Evolutionary conservation across 2,888 invertebrate species (phyloP).

Genomic region (Smittia sp.): DNA sequence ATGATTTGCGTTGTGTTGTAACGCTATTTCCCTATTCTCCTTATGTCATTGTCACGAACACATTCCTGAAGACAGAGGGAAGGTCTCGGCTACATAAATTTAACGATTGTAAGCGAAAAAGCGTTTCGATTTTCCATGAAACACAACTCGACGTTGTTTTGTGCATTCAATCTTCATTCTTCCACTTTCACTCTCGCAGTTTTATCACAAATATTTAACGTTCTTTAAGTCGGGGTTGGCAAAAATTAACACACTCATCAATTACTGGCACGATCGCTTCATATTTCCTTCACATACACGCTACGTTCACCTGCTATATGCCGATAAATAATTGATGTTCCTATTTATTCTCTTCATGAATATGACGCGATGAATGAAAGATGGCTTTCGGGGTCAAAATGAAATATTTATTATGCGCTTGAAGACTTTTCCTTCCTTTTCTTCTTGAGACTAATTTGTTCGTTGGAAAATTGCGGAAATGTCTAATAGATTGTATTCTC

Average conservation of each 20-base stretch:
- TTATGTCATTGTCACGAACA: too few species aligned
- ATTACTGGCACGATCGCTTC: not conserved
- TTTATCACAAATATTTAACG: constrained; percentile 13
- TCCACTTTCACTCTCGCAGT: not conserved
- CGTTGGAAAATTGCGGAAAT: too few species aligned
- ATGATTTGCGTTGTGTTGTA: not conserved
- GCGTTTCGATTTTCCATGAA: too few species aligned
- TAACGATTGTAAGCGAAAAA: too few species aligned
- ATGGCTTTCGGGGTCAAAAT: not conserved
- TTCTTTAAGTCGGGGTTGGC: too few species aligned
- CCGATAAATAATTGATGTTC: not conserved
- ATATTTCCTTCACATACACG: not conserved
- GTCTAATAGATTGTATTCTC: not conserved
- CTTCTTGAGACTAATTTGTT: too few species aligned
- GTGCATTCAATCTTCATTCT: not conserved
- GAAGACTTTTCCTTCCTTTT: too few species aligned
- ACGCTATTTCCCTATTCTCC: not conserved
- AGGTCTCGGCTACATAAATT: too few species aligned
- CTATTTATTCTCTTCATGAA: not conserved
- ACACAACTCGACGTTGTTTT: too few species aligned
- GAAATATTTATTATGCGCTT: not conserved
- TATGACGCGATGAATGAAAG: not conserved
- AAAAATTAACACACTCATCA: not conserved
- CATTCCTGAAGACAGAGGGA: too few species aligned
- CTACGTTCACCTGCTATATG: not conserved